Base-by-base conservation (phyloP, 2,888 invertebrate species). In the Eupithecia pulchellata region DNA sequence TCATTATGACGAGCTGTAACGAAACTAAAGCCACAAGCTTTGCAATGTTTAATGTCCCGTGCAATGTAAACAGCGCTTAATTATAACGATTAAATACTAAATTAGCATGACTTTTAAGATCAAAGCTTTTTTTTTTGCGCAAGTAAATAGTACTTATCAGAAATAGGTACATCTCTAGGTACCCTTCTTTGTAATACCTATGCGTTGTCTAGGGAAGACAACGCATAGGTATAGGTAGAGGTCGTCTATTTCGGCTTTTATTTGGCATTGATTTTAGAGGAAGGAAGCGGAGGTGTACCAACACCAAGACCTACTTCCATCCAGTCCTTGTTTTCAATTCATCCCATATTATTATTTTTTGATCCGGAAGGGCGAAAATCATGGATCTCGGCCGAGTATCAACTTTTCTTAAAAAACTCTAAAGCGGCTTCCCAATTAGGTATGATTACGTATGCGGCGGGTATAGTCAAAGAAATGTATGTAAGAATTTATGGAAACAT, bases 1-100 rank as follows among this genome's bases (percentile, higher is more conserved):
- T 68, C 68, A 67, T 66, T 55, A 66, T n/a, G 39, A 29, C 63
- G 20, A 17, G 30, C 64, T 36, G 64, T 66, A 73, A 64, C 71
- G 66, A 72, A 69, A 66, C 66, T 64, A 66, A 58, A 42, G 34
- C 61, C 66, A 64, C 64, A 58, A 42, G 34, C 61, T 34, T 34
- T 47, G 34, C 67, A 65, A 68, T 64, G 60, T 66, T 64, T 64
- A 64, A 71, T 66, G 73, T 64, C 61, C 63, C 47, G 66, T 62
- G 65, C 30, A 29, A 42, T 68, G 58, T 71, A 74, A 73, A 73
- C 74, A 73, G 39, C 65, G 13, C 58, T 58, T 62, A 39, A 30
- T 58, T 58, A 36, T 58, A 42, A 64, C 25, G 34, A 25, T 32
- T 68, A 39, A 63, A 68, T 57, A 57, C 57, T 27, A 42, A 62